Percentiles rank a stretch among this genome's conserved stretches.
Evolutionary conservation across 1,140 invertebrate species (phyloP).

Genomic region (Atta colombica): DNA sequence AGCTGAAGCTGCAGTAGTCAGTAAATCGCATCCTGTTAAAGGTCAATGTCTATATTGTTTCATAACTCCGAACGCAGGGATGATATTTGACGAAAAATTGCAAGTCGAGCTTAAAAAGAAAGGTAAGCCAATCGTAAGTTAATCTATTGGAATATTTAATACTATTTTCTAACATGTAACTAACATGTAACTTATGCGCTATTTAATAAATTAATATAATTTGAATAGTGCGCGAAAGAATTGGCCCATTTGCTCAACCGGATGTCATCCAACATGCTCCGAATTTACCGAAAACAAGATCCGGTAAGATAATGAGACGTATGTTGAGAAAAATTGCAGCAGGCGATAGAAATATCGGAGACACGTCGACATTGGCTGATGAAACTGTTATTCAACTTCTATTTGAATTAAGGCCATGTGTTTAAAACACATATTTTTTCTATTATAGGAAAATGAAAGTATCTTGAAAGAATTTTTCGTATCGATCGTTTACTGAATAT

Average conservation of each 20-base stretch:
- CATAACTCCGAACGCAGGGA: slow-evolving; percentile 94
- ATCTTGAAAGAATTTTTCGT: slow-evolving; percentile 43
- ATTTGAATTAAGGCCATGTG: slow-evolving; percentile 89
- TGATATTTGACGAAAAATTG: slow-evolving; percentile 90
- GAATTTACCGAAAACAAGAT: slow-evolving; percentile 97
- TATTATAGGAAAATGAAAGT: slow-evolving; percentile 49
- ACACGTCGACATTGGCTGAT: slow-evolving; percentile 96
- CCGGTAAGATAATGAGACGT: slow-evolving; percentile 99
- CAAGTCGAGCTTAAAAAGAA: slow-evolving; percentile 92
- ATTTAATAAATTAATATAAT: slow-evolving; percentile 10
- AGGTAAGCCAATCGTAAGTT: slow-evolving; percentile 83
- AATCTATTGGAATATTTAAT: background rate
- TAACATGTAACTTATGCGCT: background rate
- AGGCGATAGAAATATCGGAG: slow-evolving; percentile 95
- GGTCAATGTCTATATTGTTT: slow-evolving; percentile 99
- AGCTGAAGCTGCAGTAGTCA: slow-evolving; percentile 98
- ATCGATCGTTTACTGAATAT: background rate
- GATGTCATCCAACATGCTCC: slow-evolving; percentile 97
- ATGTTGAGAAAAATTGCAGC: slow-evolving; percentile 97
- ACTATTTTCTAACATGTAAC: background rate
- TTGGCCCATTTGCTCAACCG: slow-evolving; percentile 98
- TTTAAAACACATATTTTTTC: slow-evolving; percentile 73
- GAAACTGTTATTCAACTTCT: slow-evolving; percentile 93
- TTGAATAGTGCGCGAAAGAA: slow-evolving; percentile 93
- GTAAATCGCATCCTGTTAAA: slow-evolving; percentile 96